phyloP scores from a whole-genome alignment of 2,797 vertebrate species.

The Bradypus variegatus region DNA sequence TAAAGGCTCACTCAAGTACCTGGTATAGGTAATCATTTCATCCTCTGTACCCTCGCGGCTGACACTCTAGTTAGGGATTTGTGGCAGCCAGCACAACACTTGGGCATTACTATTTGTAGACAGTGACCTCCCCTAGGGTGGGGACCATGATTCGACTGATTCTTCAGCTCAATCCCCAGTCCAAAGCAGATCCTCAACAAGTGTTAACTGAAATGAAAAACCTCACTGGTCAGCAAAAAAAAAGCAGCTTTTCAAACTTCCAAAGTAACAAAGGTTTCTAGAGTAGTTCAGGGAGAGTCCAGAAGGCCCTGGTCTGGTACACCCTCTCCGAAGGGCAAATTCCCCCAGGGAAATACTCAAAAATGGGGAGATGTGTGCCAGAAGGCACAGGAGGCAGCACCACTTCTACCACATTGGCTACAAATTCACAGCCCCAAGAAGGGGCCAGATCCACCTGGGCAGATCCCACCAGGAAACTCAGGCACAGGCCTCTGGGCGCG shows the following conservation, averaged over 20 bases:
- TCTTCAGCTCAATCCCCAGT: not conserved
- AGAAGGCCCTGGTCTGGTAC: not conserved
- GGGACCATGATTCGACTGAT: not conserved
- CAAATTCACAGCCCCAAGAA: accelerated
- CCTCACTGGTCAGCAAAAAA: not conserved
- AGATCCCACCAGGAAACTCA: not conserved
- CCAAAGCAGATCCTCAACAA: not conserved
- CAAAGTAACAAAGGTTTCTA: not conserved
- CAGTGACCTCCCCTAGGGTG: not conserved
- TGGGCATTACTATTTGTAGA: not conserved
- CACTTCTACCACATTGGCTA: not conserved
- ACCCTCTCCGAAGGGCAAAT: not conserved
- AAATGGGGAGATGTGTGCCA: not conserved
- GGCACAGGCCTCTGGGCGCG: accelerated
- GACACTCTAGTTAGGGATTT: not conserved
- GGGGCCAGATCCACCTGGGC: not conserved
- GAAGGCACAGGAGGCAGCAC: accelerated
- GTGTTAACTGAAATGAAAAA: not conserved
- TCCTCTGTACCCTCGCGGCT: not conserved
- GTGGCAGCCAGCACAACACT: not conserved
- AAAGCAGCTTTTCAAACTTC: not conserved
- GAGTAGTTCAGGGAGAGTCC: not conserved
- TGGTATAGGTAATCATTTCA: not conserved
- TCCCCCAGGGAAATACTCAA: not conserved
- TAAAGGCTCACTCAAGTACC: not conserved